Conservation (phyloP, 2,113 vertebrate species). For the Lynx canadensis region DNA sequence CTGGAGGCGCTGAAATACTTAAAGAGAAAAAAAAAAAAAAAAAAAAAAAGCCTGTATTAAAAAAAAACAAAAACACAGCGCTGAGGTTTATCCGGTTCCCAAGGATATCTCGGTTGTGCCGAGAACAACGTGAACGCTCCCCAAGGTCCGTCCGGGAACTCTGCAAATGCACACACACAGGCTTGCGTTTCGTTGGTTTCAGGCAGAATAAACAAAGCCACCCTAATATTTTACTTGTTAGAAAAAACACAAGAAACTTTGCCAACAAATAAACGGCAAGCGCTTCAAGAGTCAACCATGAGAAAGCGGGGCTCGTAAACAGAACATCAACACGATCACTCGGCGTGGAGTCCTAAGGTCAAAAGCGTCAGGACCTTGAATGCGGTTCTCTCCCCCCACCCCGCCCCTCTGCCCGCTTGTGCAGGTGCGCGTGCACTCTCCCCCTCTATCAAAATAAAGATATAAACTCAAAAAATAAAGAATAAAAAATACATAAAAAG, state of each 20-base stretch:
- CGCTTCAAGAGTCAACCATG: background rate
- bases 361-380: background rate
- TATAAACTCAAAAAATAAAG: too few species aligned
- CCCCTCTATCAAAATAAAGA: too few species aligned
- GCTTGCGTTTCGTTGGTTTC: background rate
- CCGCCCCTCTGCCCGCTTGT: too few species aligned
- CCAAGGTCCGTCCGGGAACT: background rate
- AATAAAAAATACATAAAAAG: too few species aligned
- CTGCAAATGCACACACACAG: background rate
- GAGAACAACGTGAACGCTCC: background rate
- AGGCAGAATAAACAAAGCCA: too few species aligned
- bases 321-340: background rate
- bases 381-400: too few species aligned
- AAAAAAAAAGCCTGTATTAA: background rate
- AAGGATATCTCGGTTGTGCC: too few species aligned
- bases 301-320: background rate
- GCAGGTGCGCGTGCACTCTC: too few species aligned
- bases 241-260: background rate
- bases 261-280: background rate
- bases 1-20: too few species aligned
- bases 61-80: background rate
- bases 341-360: background rate
- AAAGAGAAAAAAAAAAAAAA: background rate
- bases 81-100: background rate
- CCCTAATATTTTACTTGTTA: background rate